Evolutionary conservation across 37 sponge, comb jelly and placozoan genomes (phyloP).

Genomic region (Oscarella lobularis): DNA sequence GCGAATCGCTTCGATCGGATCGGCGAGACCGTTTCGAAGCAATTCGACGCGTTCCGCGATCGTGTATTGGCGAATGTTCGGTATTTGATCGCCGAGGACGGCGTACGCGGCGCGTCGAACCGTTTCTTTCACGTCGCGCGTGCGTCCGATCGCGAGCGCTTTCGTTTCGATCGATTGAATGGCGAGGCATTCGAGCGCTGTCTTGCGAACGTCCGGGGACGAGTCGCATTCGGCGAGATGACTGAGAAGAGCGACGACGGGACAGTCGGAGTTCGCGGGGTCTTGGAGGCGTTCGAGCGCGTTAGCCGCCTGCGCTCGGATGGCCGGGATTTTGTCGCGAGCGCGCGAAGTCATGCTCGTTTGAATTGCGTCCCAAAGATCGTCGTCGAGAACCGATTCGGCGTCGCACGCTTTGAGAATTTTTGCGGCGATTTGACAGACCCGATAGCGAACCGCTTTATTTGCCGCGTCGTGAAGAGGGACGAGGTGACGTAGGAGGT

Average conservation of each 20-base stretch:
- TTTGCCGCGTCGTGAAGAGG: background rate
- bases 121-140: background rate
- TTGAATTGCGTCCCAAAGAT: background rate
- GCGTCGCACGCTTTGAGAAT: background rate
- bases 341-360: background rate
- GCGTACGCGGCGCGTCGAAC: background rate
- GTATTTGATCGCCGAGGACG: background rate
- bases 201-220: background rate
- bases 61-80: background rate
- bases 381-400: background rate
- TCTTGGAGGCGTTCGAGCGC: background rate
- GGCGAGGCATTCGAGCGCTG: background rate
- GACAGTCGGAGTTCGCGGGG: background rate
- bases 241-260: background rate
- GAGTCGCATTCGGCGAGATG: background rate
- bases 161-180: background rate
- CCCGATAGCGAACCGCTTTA: background rate
- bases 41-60: background rate
- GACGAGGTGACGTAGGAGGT: background rate
- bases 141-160: background rate
- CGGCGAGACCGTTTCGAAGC: background rate
- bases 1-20: background rate
- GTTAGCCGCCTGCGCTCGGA: background rate
- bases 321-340: background rate
- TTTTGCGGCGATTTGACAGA: background rate